These are phyloP conservation scores for Folsomia candida DNA, from an alignment of 2,888 invertebrate species.

Conservation along the genomic window DNA sequence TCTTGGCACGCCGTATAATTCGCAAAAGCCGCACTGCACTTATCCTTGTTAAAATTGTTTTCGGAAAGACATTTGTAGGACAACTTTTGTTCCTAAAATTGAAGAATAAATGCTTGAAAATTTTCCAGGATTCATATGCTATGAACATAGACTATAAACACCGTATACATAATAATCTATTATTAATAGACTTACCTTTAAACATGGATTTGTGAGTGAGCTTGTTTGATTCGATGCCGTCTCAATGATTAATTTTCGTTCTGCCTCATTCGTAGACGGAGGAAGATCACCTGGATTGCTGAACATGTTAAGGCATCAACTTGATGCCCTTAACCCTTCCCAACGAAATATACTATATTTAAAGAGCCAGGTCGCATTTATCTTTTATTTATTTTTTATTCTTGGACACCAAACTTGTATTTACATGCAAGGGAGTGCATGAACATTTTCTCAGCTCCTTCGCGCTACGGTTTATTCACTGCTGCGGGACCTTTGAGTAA, in stretches of 20 bases:
- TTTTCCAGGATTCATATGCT: background rate
- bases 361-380: too few species aligned
- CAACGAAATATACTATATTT: background rate
- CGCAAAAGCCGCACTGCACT: conserved; percentile 67
- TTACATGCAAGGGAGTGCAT: too few species aligned
- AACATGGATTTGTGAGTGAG: conserved; percentile 42
- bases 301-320: conserved; percentile 29
- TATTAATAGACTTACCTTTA: conserved; percentile 27
- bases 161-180: too few species aligned
- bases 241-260: conserved; percentile 32
- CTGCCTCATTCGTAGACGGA: conserved; percentile 32
- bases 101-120: background rate
- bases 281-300: conserved; percentile 40
- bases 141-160: too few species aligned
- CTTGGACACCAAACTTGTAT: too few species aligned
- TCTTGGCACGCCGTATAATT: conserved; percentile 77
- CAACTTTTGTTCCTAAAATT: conserved; percentile 67
- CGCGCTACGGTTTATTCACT: too few species aligned
- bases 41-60: conserved; percentile 65
- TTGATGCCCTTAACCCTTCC: background rate
- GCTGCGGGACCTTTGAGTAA: too few species aligned
- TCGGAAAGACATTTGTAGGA: conserved; percentile 70
- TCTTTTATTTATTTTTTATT: too few species aligned
- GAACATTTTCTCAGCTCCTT: too few species aligned
- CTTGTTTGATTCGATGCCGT: conserved; percentile 34